Evolutionary conservation across 2,888 invertebrate genomes (phyloP), one percentile per base, ranked within the genome.

Genomic region (Oligia latruncula): DNA sequence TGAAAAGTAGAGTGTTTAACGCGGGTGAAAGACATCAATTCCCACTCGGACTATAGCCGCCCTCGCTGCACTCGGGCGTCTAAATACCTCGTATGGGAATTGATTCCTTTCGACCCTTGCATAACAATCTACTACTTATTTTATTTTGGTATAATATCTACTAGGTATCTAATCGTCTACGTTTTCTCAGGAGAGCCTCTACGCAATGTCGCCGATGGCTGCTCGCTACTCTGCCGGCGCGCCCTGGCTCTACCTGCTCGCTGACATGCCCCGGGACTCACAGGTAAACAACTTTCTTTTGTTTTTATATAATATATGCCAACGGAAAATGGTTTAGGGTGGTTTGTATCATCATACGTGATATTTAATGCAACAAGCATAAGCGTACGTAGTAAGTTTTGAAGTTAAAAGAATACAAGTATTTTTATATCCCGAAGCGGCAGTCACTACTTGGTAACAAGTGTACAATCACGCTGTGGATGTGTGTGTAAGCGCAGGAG

Each of bases 121-220:
- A 29, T 29, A 29, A 1, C 29, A 29, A 29, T 29, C 29, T 29
- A 29, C 29, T 29, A 29, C 1, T 5, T 29, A 29, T 1, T n/a
- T 49, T 40, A 20, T 20, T 60, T 35, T 58, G 58, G 23, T 58
- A 46, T 46, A 11, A 58, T 23, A 58, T 58, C 58, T 58, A 9
- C 11, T 35, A 35, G 35, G 35, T 58, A 60, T 5, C 4, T 73
- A 67, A 40, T 35, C 20, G 17, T 5, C 6, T 23, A 40, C 43
- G 46, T 85, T 81, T 85, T 75, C 60, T 65, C 87, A 85, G 96
- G 96, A 95, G 83, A 92, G 90, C 83, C 88, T 95, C 86, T 97
- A 97, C 91, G 95, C 96, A 55, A 91, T 97, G 83, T 97, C 97
- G 46, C 95, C 97, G 83, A 92, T 97, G 92, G 95, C 97, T 52